Base-by-base conservation (phyloP, 2,113 vertebrate genomes). In the Podocnemis expansa region DNA sequence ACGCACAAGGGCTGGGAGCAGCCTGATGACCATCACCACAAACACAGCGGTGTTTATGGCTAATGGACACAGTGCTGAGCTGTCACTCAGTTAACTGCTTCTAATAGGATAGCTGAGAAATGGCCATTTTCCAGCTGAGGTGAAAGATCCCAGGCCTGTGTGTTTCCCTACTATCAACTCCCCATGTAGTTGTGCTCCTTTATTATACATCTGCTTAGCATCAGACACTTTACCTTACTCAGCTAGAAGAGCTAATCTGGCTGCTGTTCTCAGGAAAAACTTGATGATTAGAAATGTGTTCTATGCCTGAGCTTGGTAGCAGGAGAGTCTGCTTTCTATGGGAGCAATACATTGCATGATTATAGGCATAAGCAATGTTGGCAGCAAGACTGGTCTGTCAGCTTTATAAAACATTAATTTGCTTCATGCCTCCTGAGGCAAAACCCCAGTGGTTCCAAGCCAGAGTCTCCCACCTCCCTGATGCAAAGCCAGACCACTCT, bases 241-340 rank as follows among this genome's bases (percentile, higher is more conserved):
- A 94, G 82, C 88, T 91, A 83, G 86, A 96, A 96, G 94, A 56
- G 54, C 56, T 41, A 73, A 82, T 27, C 80, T 89, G 80, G 27
- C 84, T 96, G 43, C 76, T 93, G 80, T 5, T 92, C 55, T 86
- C 60, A 63, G 87, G 87, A 90, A 93, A 84, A n/a, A n/a, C n/a
- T n/a, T n/a, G n/a, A 38, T 80, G 78, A 89, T 91, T 93, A 93
- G 41, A 49, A 95, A 49, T 31, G 47, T 52, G 14, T 45, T 94
- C 82, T 90, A 91, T 94, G 88, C 87, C 78, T 95, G 83, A 83
- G 58, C 79, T 94, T 89, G 81, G 93, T 88, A 80, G 60, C 95
- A 97, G 81, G 87, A 93, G 89, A 91, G 94, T 93, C 87, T 94
- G 90, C 85, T 96, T 97, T 87, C 89, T 86, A 89, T 96, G 97